Conservation (phyloP, 2,797 vertebrate genomes). For the Sphenodon punctatus region DNA sequence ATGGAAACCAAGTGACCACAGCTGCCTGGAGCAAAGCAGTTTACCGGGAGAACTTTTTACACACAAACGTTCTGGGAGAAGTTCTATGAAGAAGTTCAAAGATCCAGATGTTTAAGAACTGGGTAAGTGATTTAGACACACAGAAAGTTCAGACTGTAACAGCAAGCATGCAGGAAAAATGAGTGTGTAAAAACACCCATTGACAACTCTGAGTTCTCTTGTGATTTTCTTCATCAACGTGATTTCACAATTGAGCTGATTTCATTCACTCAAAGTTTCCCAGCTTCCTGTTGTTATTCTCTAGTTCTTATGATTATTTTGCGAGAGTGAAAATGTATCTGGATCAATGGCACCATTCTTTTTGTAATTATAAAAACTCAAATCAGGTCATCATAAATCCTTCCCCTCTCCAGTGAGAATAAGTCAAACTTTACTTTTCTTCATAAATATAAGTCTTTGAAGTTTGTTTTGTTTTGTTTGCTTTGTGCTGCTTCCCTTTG, state of each 20-base stretch:
- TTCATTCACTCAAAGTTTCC: not conserved
- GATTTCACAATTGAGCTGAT: not conserved
- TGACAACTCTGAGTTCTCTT: not conserved
- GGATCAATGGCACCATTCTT: not conserved
- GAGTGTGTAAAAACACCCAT: too few species aligned
- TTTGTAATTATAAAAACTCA: not conserved
- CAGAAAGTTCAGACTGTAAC: too few species aligned
- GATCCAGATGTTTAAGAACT: too few species aligned
- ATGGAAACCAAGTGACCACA: too few species aligned
- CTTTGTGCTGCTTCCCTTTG: slow-evolving; percentile 12
- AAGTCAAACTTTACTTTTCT: not conserved
- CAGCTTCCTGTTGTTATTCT: not conserved
- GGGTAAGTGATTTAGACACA: too few species aligned
- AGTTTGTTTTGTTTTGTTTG: slow-evolving; percentile 23
- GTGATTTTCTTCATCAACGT: not conserved
- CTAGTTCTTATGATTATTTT: not conserved
- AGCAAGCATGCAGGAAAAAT: too few species aligned
- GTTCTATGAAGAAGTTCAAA: too few species aligned
- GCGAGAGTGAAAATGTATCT: not conserved
- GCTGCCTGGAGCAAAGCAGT: too few species aligned
- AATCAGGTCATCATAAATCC: not conserved
- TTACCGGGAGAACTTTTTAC: too few species aligned
- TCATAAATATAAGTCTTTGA: slow-evolving; percentile 9
- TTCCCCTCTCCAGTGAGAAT: not conserved
- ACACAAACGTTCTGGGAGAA: too few species aligned